Evolutionary conservation across 2,113 vertebrate species (phyloP), one percentile per base, ranked within the genome.

Genomic region (Cromileptes altivelis): DNA sequence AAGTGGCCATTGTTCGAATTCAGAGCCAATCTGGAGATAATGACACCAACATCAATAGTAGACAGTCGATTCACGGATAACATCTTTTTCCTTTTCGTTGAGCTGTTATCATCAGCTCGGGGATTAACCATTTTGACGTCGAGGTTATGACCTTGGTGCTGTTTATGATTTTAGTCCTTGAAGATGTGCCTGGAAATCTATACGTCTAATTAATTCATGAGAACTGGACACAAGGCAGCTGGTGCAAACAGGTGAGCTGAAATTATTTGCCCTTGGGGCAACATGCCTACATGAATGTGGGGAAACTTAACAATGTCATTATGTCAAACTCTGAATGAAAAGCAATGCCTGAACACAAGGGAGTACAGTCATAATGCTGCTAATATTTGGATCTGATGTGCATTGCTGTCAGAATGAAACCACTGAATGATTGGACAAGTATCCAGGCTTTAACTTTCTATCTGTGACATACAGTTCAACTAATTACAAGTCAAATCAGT

Each of bases 81-180:
- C 89, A 88, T 93, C 85, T 90, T 90, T 89, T 87, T 89, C 78
- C 71, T 76, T 94, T 92, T 87, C 23, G 84, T 85, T 85, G 78
- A 70, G 81, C 82, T 64, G 68, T 91, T 86, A 90, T 91, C 86
- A 88, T 88, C 92, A 93, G 93, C 89, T 95, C 86, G 88, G 90
- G 81, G 95, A 97, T 96, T 96, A 96, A 96, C 93, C 95, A 95
- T 87, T 95, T 94, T 95, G 94, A 97, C 93, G 94, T 89, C 70
- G 90, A 91, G 95, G 94, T 96, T 94, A 88, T 95, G 95, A 95
- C 95, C 96, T 97, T 96, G 94, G 90, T 92, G 92, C 82, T 91
- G 94, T 96, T 97, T 96, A 97, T 97, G 96, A 97, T 97, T 97
- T 97, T 96, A 95, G 96, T 96, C 95, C 96, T 96, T 96, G 93